A percentile compares a stretch with the other conserved stretches of the same genome.
Conservation (phyloP, 1,140 invertebrate species). For the Zaprionus nigranus region DNA sequence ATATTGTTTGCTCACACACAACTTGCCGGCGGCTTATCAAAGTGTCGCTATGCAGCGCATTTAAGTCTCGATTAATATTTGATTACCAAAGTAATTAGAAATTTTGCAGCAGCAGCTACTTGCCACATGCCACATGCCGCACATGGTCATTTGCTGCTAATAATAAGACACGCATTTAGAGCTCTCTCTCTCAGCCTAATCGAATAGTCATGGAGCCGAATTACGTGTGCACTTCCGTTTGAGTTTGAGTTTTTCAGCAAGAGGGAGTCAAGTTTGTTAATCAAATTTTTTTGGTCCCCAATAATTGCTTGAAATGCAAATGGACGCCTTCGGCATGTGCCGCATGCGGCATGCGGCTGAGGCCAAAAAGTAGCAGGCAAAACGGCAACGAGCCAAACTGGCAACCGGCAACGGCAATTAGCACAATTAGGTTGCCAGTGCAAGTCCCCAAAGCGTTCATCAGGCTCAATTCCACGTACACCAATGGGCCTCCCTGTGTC, state of each 20-base stretch:
- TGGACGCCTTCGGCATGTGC: slow-evolving; percentile 56
- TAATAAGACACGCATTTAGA: slow-evolving; percentile 37
- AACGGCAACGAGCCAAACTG: slow-evolving; percentile 13
- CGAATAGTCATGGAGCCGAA: slow-evolving; percentile 66
- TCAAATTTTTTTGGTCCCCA: slow-evolving; percentile 70
- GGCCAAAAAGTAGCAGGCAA: slow-evolving; percentile 18
- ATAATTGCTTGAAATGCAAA: slow-evolving; percentile 83
- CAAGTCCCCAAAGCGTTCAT: slow-evolving; percentile 78
- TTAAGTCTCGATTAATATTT: slow-evolving; percentile 69
- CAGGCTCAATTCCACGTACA: slow-evolving; percentile 45
- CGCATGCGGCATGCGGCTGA: slow-evolving; percentile 23
- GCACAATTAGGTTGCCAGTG: slow-evolving; percentile 83
- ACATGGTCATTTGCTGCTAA: slow-evolving; percentile 40
- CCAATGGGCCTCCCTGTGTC: not conserved
- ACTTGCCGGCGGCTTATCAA: slow-evolving; percentile 42
- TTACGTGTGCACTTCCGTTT: slow-evolving; percentile 51
- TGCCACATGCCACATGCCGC: slow-evolving; percentile 25
- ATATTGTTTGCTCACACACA: slow-evolving; percentile 69
- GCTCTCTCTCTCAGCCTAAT: slow-evolving; percentile 37
- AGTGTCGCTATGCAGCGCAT: slow-evolving; percentile 54
- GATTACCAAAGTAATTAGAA: slow-evolving; percentile 77
- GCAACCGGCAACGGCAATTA: slow-evolving; percentile 67
- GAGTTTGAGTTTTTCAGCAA: slow-evolving; percentile 27
- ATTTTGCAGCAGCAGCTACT: slow-evolving; percentile 33
- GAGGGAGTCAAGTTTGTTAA: slow-evolving; percentile 55